Evolutionary conservation across 2,113 vertebrate genomes (phyloP).

Genomic region (Stigmatopora nigra): DNA sequence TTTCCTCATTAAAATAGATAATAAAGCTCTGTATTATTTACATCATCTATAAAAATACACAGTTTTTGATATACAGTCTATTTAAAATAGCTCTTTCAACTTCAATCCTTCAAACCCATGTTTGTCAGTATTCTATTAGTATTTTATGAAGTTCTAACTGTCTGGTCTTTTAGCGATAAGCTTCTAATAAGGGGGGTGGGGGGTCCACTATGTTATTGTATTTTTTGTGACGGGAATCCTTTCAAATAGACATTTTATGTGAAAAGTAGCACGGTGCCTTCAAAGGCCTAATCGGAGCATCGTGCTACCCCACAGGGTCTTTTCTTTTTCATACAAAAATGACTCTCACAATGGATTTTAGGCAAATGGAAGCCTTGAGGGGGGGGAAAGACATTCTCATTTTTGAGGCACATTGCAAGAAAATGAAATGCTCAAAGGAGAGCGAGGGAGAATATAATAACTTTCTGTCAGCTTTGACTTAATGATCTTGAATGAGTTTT

Average conservation of each 20-base stretch:
- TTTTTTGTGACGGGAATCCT: background rate
- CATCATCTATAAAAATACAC: no score
- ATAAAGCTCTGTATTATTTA: background rate
- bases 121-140: background rate
- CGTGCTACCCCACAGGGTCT: background rate
- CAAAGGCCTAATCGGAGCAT: background rate
- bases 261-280: background rate
- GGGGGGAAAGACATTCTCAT: background rate
- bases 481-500: background rate
- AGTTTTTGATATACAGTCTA: background rate
- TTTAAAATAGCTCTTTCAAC: background rate
- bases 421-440: slow-evolving; percentile 2
- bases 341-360: slow-evolving; percentile 1
- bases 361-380: background rate
- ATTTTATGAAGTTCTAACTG: background rate
- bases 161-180: slow-evolving; percentile 4
- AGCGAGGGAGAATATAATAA: background rate
- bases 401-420: background rate
- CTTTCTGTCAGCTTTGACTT: background rate
- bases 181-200: background rate
- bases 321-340: background rate
- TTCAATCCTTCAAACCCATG: background rate
- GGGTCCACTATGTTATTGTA: background rate
- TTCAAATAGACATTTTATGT: slow-evolving; percentile 2
- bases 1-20: background rate